Evolutionary conservation across 1,140 invertebrate genomes (phyloP).

Genomic region (Streblospio benedicti): DNA sequence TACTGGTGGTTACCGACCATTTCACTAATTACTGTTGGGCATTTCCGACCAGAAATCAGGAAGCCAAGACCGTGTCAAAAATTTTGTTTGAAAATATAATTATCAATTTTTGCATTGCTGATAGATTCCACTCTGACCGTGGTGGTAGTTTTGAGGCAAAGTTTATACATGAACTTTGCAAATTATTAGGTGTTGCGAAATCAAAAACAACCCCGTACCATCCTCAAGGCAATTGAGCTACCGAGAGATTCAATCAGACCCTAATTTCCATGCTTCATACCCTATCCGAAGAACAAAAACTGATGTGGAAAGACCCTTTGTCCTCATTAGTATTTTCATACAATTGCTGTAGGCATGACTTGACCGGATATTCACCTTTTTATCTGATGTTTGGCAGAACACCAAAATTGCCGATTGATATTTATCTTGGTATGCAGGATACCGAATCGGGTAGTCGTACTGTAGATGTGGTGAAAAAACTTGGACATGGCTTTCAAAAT

Average conservation of each 20-base stretch:
- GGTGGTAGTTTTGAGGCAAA: slow-evolving; percentile 28
- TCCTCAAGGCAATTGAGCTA: slow-evolving; percentile 26
- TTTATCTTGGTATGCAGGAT: too few relatives aligned
- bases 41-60: slow-evolving; percentile 40
- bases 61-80: slow-evolving; percentile 37
- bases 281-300: too few relatives aligned
- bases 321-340: too few relatives aligned
- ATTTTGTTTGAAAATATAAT: slow-evolving; percentile 36
- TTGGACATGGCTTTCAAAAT: too few relatives aligned
- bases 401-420: too few relatives aligned
- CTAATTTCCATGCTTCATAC: slow-evolving; percentile 16
- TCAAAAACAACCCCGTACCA: slow-evolving; percentile 23
- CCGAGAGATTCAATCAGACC: slow-evolving; percentile 30
- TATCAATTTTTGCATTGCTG: slow-evolving; percentile 39
- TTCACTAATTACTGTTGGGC: slow-evolving; percentile 45
- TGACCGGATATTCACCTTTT: too few relatives aligned
- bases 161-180: slow-evolving; percentile 22
- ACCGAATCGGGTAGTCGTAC: too few relatives aligned
- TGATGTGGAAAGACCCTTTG: too few relatives aligned
- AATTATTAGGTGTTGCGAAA: slow-evolving; percentile 18
- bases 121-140: slow-evolving; percentile 38
- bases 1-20: slow-evolving; percentile 37
- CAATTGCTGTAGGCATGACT: too few relatives aligned
- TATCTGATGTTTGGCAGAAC: too few relatives aligned
- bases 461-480: too few relatives aligned